Conservation (phyloP, 2,113 vertebrate genomes). For the Myotis brandtii region DNA sequence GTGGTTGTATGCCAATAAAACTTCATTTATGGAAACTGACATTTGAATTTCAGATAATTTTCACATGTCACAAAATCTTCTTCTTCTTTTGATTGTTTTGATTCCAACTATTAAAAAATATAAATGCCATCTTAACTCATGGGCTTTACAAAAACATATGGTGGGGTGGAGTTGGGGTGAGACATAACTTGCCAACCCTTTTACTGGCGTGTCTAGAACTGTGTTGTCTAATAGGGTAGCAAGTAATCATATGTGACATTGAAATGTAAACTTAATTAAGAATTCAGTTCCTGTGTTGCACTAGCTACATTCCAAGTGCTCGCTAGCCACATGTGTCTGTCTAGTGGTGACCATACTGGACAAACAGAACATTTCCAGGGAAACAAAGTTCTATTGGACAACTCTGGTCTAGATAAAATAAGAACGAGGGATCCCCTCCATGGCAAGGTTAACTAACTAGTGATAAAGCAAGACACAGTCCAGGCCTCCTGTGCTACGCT, state of each 20-base stretch:
- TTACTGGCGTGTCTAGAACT: neutral
- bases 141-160: neutral
- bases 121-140: neutral
- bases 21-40: neutral
- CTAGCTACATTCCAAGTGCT: neutral
- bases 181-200: neutral
- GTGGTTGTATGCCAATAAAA: neutral
- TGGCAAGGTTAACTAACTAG: neutral
- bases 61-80: neutral
- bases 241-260: neutral
- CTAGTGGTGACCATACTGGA: neutral
- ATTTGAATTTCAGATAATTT: slow-evolving; percentile 39
- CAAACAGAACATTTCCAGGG: neutral
- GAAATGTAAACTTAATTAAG: neutral
- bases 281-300: neutral
- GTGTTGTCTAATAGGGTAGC: neutral
- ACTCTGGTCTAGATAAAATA: neutral
- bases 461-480: neutral
- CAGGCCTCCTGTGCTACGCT: neutral
- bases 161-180: neutral
- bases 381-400: neutral
- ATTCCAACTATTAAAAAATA: neutral
- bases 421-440: neutral
- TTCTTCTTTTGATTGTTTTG: slow-evolving; percentile 8
- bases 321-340: neutral